phyloP scores from a whole-genome alignment of 2,888 invertebrate genomes.

The Anthrax anthrax region DNA sequence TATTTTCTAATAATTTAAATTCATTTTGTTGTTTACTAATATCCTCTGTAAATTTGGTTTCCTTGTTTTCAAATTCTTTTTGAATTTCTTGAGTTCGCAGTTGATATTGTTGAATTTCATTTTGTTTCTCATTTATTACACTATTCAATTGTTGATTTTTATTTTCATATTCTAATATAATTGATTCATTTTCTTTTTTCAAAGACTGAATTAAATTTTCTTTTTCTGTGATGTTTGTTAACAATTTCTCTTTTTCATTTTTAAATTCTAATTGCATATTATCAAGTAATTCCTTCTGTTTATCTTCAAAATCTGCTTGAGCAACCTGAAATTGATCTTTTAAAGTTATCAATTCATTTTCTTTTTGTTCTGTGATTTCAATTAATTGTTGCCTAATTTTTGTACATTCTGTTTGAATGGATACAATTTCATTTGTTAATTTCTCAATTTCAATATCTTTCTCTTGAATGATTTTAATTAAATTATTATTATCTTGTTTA shows the following conservation, averaged over 20 bases:
- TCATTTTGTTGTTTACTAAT: slow-evolving; percentile 27
- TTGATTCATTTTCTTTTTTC: neutral
- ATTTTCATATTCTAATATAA: neutral
- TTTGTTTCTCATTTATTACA: neutral
- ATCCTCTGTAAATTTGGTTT: slow-evolving; percentile 24
- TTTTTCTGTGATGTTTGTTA: neutral
- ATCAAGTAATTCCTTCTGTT: neutral
- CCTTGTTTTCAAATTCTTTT: slow-evolving; percentile 36
- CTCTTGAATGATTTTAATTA: neutral
- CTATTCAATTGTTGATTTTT: neutral
- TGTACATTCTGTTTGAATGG: neutral
- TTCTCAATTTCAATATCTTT: neutral
- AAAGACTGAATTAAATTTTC: neutral
- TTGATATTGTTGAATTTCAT: neutral
- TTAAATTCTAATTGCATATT: neutral
- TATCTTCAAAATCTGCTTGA: neutral
- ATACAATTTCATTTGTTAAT: neutral
- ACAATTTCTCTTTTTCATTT: neutral
- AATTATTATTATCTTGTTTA: neutral
- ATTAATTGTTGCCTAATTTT: neutral
- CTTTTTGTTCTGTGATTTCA: neutral
- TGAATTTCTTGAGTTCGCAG: slow-evolving; percentile 15
- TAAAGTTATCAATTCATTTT: neutral
- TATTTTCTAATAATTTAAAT: slow-evolving; percentile 24
- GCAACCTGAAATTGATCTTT: neutral